These are phyloP conservation scores for Polia nebulosa DNA, from an alignment of 2,888 invertebrate species.

Conservation along the genomic window DNA sequence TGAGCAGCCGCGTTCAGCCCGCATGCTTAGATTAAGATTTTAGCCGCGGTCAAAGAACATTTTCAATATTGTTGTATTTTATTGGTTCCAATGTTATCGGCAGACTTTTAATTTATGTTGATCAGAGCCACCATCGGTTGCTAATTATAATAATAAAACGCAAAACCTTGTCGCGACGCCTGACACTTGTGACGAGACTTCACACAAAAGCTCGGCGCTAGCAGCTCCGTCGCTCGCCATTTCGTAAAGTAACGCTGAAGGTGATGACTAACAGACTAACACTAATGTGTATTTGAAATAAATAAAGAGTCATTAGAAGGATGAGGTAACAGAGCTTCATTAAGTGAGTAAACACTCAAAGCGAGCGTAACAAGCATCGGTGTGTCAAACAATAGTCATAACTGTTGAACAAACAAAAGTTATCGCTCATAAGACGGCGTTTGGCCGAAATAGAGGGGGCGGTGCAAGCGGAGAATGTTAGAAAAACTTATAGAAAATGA, in stretches of 20 bases:
- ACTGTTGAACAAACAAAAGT: conserved; percentile 89
- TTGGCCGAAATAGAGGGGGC: conserved; percentile 88
- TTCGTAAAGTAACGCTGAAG: conserved; percentile 39
- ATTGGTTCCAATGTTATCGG: conserved; percentile 70
- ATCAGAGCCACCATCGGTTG: conserved; percentile 60
- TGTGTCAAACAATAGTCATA: conserved; percentile 88
- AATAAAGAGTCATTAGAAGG: conserved; percentile 74
- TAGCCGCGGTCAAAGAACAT: conserved; percentile 72
- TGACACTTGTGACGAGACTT: conserved; percentile 1
- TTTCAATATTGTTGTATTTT: conserved; percentile 74
- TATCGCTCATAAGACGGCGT: conserved; percentile 84
- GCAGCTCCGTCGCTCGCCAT: conserved; percentile 12
- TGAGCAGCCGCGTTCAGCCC: conserved; percentile 74
- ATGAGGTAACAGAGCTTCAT: conserved; percentile 84
- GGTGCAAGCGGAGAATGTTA: conserved; percentile 87
- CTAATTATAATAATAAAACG: conserved; percentile 71
- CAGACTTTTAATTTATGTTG: conserved; percentile 72
- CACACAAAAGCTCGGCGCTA: conserved; percentile 18
- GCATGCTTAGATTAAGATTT: conserved; percentile 85
- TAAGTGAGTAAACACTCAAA: conserved; percentile 85
- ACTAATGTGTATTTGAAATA: conserved; percentile 64
- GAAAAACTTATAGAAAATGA: conserved; percentile 91
- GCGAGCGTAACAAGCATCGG: conserved; percentile 86
- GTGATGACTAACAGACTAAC: conserved; percentile 43
- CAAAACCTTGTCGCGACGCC: conserved; percentile 14